Base-by-base conservation (phyloP, 2,113 vertebrate species). In the Diglossa brunneiventris region DNA sequence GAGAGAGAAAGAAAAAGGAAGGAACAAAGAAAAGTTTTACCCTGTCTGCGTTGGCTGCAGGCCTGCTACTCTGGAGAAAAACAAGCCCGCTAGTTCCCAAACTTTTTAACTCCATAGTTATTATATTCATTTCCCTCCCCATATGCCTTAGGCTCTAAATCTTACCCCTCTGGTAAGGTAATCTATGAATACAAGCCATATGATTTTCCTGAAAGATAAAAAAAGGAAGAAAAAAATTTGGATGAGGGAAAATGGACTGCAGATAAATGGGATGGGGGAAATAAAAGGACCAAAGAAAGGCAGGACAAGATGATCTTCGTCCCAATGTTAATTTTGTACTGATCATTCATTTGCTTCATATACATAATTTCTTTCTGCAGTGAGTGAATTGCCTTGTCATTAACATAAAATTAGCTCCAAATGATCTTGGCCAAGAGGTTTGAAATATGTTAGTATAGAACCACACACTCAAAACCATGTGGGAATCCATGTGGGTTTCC, bases 401-500 rank as follows among this genome's bases (percentile, higher is more conserved):
- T 95, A 96, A 73, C 74, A 68, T 84, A 79, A 96, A 87, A 81
- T 82, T 87, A 89, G 20, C 74, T 87, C 44, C 30, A 81, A 94
- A 72, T 83, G 8, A 53, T 86, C 83, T 70, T 82, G 52, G 52
- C 61, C 37, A 72, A 78, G 56, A 90, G 39, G 61, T 89, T 81
- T 94, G 83, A 91, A 86, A 92, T 87, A 77, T 30, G 44, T 81
- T 75, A 11, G 19, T 72, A 28, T 41, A 50, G 63, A 93, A 89
- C 68, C 72, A 86, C 33, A 52, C 68, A 67, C 50, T 83, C 46
- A 90, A 74, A 94, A 77, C 2, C 72, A 74, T 42, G 42, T 95
- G 92, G 70, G 52, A 91, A 75, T 75, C 56, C 64, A 68, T 92
- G 33, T 89, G 42, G 23, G 6, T 75, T 87, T 95, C 73, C 93